A percentile compares a stretch with the other conserved stretches of the same genome.
phyloP scores from a whole-genome alignment of 1,140 invertebrate genomes.

The Colletes latitarsis region DNA sequence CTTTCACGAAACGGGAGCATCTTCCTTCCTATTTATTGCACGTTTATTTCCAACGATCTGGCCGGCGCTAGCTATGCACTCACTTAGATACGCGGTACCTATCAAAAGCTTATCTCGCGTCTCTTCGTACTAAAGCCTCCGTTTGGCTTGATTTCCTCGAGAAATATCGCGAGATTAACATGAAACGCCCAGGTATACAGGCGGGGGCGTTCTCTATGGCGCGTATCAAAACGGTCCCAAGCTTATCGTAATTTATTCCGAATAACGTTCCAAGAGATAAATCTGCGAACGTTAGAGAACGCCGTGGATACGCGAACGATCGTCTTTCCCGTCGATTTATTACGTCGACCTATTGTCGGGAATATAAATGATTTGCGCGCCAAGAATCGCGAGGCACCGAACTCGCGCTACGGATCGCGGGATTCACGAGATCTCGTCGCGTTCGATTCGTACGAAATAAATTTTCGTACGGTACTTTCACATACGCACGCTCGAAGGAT shows the following conservation, averaged over 20 bases:
- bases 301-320: conserved; percentile 1
- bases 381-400: conserved; percentile 12
- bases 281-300: conserved; percentile 22
- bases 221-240: conserved; percentile 12
- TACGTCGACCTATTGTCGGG: conserved; percentile 14
- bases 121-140: neutral
- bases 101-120: neutral
- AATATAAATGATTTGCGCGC: conserved; percentile 24
- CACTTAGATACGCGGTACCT: neutral
- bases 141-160: neutral
- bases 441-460: too few relatives aligned
- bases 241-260: conserved; percentile 53
- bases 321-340: conserved; percentile 15
- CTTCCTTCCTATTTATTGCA: conserved; percentile 9
- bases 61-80: neutral
- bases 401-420: neutral
- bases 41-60: neutral
- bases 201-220: neutral
- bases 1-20: neutral
- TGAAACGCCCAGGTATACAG: neutral
- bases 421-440: neutral
- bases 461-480: too few relatives aligned
- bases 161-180: conserved; percentile 30
- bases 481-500: too few relatives aligned
- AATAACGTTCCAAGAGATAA: conserved; percentile 37